Conservation (phyloP, 2,888 invertebrate genomes). For the Cybosia mesomella region DNA sequence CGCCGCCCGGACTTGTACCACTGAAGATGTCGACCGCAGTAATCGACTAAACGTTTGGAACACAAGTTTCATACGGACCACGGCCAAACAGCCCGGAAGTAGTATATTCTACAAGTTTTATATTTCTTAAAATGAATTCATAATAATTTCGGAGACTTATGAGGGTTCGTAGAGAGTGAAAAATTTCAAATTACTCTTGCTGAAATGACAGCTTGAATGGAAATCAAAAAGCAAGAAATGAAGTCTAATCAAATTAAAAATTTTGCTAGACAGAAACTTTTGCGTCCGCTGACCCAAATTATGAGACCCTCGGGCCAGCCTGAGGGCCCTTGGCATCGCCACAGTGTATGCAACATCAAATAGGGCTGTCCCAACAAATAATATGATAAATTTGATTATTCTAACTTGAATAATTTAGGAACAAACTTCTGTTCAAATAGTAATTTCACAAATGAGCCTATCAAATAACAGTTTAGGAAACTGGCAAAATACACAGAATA, state of each 20-base stretch:
- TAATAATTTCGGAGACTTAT: not conserved
- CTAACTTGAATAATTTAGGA: not conserved
- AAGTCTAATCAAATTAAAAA: conserved; percentile 69
- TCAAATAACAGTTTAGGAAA: not conserved
- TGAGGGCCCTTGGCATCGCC: conserved; percentile 66
- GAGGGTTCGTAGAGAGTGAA: not conserved
- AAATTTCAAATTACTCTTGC: conserved; percentile 17
- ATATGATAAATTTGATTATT: not conserved
- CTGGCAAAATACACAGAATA: not conserved
- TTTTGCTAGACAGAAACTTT: conserved; percentile 68
- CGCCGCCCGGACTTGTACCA: too few relatives aligned
- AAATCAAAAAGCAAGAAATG: conserved; percentile 46
- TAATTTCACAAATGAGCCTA: not conserved
- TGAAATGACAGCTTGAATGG: conserved; percentile 31
- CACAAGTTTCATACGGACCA: too few relatives aligned
- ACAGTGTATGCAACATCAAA: conserved; percentile 69
- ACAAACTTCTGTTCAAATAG: not conserved
- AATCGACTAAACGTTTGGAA: too few relatives aligned
- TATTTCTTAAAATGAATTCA: not conserved
- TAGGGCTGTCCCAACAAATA: conserved; percentile 56
- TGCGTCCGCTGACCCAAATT: conserved; percentile 77
- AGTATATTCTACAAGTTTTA: too few relatives aligned
- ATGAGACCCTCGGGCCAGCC: conserved; percentile 62
- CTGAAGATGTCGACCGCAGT: too few relatives aligned
- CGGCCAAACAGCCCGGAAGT: too few relatives aligned